Percentiles rank a stretch among this genome's conserved stretches.
Evolutionary conservation across 2,797 vertebrate species (phyloP).

Genomic region (Bryconaethiops microstoma): DNA sequence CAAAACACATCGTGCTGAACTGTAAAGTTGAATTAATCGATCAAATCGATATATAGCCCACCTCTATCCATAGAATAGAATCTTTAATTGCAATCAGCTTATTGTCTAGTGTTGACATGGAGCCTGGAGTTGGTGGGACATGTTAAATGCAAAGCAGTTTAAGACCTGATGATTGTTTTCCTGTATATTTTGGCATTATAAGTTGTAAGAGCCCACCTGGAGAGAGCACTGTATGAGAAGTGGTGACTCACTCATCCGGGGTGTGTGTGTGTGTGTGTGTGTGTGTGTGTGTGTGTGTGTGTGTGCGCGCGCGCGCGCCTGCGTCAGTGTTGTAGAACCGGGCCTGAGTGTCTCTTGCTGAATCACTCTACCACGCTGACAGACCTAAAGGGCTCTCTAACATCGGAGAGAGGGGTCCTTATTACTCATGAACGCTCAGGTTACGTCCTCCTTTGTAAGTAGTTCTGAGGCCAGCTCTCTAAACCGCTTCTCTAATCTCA

Average conservation of each 20-base stretch:
- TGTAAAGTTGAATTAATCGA: no score
- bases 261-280: conserved; percentile 17
- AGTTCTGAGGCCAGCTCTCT: conserved; percentile 35
- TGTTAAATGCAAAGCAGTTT: neutral
- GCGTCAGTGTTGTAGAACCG: conserved; percentile 28
- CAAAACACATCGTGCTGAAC: no score
- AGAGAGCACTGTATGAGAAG: neutral
- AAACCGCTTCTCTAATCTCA: neutral
- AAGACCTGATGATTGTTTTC: neutral
- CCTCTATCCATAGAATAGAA: no score
- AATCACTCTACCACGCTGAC: conserved; percentile 26
- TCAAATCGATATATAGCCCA: no score
- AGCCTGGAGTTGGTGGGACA: neutral
- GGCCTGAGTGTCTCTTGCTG: conserved; percentile 23
- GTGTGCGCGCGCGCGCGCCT: conserved; percentile 4
- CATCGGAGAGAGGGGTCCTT: neutral
- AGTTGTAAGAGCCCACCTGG: neutral
- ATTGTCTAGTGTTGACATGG: neutral
- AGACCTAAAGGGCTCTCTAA: neutral
- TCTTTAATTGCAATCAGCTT: neutral
- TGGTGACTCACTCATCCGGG: conserved; percentile 38
- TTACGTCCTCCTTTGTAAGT: conserved; percentile 7
- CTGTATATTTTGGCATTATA: neutral
- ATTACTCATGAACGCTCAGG: conserved; percentile 25
- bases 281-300: conserved; percentile 17